Percentiles rank a stretch among this genome's conserved stretches.
These are phyloP conservation scores for Ylistrum balloti DNA, from an alignment of 1,140 invertebrate species.

Conservation along the genomic window DNA sequence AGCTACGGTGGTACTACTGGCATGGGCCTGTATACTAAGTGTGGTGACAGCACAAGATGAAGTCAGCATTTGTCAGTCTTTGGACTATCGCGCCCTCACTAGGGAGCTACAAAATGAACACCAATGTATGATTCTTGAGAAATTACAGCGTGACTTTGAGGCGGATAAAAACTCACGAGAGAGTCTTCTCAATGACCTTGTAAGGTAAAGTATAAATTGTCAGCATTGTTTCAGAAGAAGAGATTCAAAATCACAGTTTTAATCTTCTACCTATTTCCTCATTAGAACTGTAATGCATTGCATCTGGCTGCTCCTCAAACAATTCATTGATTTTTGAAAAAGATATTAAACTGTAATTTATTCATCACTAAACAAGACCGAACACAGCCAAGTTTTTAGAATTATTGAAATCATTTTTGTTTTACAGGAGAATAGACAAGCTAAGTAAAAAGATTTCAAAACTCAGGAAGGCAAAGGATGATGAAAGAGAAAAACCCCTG, in stretches of 20 bases:
- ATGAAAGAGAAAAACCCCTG: not conserved
- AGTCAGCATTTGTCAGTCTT: conserved; percentile 62
- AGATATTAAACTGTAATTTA: too few species aligned
- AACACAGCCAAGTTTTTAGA: too few species aligned
- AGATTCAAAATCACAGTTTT: too few species aligned
- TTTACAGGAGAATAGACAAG: conserved; percentile 48
- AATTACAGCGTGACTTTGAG: conserved; percentile 66
- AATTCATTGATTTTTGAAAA: too few species aligned
- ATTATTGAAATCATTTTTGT: too few species aligned
- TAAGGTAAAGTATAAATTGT: conserved; percentile 60
- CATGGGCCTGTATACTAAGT: not conserved
- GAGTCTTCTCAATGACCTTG: conserved; percentile 60
- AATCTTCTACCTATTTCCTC: too few species aligned
- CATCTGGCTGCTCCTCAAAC: too few species aligned
- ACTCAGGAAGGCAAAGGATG: conserved; percentile 41
- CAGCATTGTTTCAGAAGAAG: too few species aligned
- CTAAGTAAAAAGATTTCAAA: conserved; percentile 36
- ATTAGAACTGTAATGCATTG: too few species aligned
- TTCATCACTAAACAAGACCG: too few species aligned
- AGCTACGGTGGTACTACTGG: not conserved
- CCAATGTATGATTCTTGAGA: conserved; percentile 72
- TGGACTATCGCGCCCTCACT: conserved; percentile 65
- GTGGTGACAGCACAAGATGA: not conserved
- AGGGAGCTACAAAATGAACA: conserved; percentile 73
- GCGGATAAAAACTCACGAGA: conserved; percentile 58